Evolutionary conservation across 1,140 invertebrate species (phyloP).

Genomic region (Drosophila lowei): DNA sequence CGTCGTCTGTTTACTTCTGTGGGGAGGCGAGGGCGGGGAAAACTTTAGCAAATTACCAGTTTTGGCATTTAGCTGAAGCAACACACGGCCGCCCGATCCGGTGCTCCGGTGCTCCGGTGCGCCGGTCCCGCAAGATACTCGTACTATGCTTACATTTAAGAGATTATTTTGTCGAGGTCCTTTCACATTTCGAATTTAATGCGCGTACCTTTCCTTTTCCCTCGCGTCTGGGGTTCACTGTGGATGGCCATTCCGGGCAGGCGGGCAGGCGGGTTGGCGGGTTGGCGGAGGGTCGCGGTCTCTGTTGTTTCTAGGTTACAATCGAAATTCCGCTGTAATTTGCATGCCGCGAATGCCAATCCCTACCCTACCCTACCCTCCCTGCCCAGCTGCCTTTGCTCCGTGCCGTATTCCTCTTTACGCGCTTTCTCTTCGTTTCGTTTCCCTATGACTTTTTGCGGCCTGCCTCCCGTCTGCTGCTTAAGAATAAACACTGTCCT

Average conservation of each 20-base stretch:
- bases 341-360: conserved; percentile 50
- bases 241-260: too few species aligned
- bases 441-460: conserved; percentile 39
- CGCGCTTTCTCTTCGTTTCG: conserved; percentile 35
- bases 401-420: not conserved
- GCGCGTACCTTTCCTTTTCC: conserved; percentile 16
- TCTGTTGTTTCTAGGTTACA: conserved; percentile 49
- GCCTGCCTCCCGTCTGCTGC: conserved; percentile 17
- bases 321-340: conserved; percentile 78
- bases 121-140: conserved; percentile 1
- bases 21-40: conserved; percentile 2
- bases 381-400: too few species aligned
- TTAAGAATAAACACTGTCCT: conserved; percentile 69
- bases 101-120: not conserved
- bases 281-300: conserved; percentile 23
- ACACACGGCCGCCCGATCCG: conserved; percentile 13
- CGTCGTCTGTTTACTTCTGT: conserved; percentile 37
- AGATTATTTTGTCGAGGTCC: conserved; percentile 75
- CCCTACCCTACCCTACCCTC: conserved; percentile 1
- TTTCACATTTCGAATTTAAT: conserved; percentile 71
- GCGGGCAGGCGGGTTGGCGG: not conserved
- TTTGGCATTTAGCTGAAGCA: conserved; percentile 66
- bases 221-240: too few species aligned
- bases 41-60: conserved; percentile 75
- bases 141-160: conserved; percentile 62